Percentiles rank a stretch among this genome's conserved stretches.
phyloP scores from a whole-genome alignment of 2,113 vertebrate genomes.

The Lagopus muta region DNA sequence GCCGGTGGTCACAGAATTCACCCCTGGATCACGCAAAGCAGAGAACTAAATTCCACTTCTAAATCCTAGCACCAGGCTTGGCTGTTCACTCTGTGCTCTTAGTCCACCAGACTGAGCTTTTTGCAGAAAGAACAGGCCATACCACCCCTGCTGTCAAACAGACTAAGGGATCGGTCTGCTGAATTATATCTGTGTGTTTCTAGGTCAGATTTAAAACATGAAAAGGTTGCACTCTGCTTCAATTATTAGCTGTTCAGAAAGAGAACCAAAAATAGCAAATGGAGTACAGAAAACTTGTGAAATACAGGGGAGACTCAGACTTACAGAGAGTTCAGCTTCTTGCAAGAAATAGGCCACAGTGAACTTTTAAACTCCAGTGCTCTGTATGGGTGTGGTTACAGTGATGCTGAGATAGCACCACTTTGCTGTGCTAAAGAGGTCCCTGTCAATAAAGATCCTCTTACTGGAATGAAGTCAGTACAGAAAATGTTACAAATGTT shows the following conservation, averaged over 20 bases:
- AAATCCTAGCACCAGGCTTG: neutral
- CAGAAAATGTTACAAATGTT: neutral
- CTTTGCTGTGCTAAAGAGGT: neutral
- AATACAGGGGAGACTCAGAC: neutral
- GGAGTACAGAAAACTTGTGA: neutral
- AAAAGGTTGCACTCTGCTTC: conserved; percentile 9
- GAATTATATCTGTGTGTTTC: neutral
- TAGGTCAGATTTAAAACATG: neutral
- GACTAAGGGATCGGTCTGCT: neutral
- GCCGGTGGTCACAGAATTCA: neutral
- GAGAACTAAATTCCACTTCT: neutral
- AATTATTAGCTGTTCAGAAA: neutral
- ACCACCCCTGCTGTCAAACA: neutral
- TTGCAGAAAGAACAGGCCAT: neutral
- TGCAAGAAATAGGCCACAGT: neutral
- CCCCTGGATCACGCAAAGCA: neutral
- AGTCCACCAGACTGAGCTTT: neutral
- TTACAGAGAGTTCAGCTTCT: neutral
- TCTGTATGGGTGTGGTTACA: neutral
- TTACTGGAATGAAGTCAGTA: neutral
- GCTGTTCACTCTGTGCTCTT: neutral
- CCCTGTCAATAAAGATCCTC: neutral
- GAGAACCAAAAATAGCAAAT: conserved; percentile 9
- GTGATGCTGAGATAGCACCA: neutral
- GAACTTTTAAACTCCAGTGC: neutral